Base-by-base conservation (phyloP, 1,140 invertebrate species). In the Leucophenga varia region DNA sequence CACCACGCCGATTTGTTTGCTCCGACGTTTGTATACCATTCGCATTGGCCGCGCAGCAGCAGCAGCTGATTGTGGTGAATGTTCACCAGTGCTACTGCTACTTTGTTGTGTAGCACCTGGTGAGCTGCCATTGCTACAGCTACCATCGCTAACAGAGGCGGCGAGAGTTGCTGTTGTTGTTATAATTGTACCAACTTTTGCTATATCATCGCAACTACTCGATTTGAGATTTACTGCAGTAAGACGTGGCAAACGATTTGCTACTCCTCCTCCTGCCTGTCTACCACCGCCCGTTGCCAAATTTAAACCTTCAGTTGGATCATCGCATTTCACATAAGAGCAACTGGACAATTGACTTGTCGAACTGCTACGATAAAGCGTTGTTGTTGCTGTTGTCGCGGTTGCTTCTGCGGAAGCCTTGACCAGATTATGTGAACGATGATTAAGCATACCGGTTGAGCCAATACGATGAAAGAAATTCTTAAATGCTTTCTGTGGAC, bases 271-370 rank as follows among this genome's bases (percentile, higher is more conserved):
- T 50, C 48, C n/a, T 45, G 21, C 72, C 76, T 76, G 55, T 76
- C 69, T 54, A 78, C 16, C 48, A 12, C 72, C 60, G 36, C 64
- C 59, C 48, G 81, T 79, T 52, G 80, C 79, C 32, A 86, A 77
- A 61, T 87, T 86, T 35, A 89, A 80, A 13, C 86, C 86, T 57
- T 89, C 86, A 7, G 86, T 86, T 12, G 87, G 87, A 77, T 89
- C 87, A 56, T 89, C 87, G 30, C 85, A 86, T 64, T 86, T 86
- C 12, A 88, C 81, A 61, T 89, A 89, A 1, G 84, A 86, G 47
- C 79, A 80, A 31, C 76, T 79, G 42, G 81, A 81, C 49, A 88
- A 69, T 59, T 88, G 86, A 38, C 86, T 88, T 10, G 86, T 88
- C 36, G 86, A 88, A 59, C 85, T 87, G 60, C 86, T 89, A 38